A percentile compares a stretch with the other conserved stretches of the same genome.
These are phyloP conservation scores for Pluvialis apricaria DNA, from an alignment of 2,113 vertebrate genomes.

Conservation along the genomic window DNA sequence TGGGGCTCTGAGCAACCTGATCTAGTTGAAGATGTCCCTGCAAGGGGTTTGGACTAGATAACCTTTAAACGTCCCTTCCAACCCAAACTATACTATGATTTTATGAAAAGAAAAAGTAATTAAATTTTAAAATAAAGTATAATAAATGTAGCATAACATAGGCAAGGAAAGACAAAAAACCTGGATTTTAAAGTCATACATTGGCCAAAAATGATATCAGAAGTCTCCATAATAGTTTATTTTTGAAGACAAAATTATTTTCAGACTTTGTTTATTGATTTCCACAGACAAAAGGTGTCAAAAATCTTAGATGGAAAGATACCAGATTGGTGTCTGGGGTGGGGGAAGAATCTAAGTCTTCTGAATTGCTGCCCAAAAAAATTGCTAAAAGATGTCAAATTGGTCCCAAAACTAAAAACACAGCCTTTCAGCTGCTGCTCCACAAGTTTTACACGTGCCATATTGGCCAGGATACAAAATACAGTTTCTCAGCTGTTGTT, in stretches of 20 bases:
- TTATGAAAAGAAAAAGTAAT: neutral
- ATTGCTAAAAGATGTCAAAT: slow-evolving; percentile 46
- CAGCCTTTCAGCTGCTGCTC: slow-evolving; percentile 50
- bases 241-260: slow-evolving; percentile 40
- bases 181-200: neutral
- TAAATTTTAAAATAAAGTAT: neutral
- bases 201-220: neutral
- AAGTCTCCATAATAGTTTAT: neutral
- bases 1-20: neutral
- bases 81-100: neutral
- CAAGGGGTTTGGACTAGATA: neutral
- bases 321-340: slow-evolving; percentile 45
- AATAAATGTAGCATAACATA: neutral
- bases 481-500: slow-evolving; percentile 17
- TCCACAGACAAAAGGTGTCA: slow-evolving; percentile 47
- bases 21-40: neutral
- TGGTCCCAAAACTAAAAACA: slow-evolving; percentile 43
- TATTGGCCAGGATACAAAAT: slow-evolving; percentile 53
- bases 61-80: neutral
- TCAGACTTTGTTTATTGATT: slow-evolving; percentile 61
- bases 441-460: slow-evolving; percentile 23
- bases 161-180: neutral
- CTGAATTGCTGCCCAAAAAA: slow-evolving; percentile 59
- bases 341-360: slow-evolving; percentile 6
- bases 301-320: slow-evolving; percentile 53